Percentiles rank a stretch among this genome's conserved stretches.
Evolutionary conservation across 2,888 invertebrate species (phyloP).

Genomic region (Cenopis cana): DNA sequence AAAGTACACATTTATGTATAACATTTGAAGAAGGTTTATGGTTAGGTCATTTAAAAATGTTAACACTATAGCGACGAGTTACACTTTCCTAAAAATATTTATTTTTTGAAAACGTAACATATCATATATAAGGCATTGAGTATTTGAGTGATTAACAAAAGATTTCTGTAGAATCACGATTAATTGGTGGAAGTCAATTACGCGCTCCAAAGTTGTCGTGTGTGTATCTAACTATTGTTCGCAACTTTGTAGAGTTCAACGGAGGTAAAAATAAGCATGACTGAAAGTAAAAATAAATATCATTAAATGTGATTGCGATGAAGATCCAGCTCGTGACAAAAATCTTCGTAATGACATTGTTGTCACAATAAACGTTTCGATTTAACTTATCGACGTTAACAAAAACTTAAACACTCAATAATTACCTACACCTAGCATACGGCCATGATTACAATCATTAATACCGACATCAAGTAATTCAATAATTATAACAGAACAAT

Average conservation of each 20-base stretch:
- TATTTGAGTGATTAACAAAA: not conserved
- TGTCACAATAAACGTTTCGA: conserved; percentile 39
- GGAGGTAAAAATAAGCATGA: conserved; percentile 14
- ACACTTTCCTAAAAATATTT: not conserved
- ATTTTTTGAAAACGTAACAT: not conserved
- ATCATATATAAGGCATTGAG: no score
- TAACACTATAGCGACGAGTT: no score
- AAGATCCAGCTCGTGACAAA: not conserved
- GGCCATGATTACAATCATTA: conserved; percentile 40
- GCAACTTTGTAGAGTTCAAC: conserved; percentile 10
- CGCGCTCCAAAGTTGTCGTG: not conserved
- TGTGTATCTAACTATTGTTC: not conserved
- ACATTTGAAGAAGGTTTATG: no score
- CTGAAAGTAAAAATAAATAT: conserved; percentile 8
- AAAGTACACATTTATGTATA: no score
- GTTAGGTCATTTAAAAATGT: no score
- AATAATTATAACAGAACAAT: conserved; percentile 44
- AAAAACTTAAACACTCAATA: conserved; percentile 41
- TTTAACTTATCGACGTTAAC: conserved; percentile 34
- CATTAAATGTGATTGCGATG: conserved; percentile 3
- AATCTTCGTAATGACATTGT: conserved; percentile 30
- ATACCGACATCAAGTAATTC: conserved; percentile 44
- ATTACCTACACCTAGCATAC: conserved; percentile 30
- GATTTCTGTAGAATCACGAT: not conserved
- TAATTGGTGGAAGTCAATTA: not conserved